Evolutionary conservation across 1,140 invertebrate species (phyloP).

Genomic region (Formica exsecta): DNA sequence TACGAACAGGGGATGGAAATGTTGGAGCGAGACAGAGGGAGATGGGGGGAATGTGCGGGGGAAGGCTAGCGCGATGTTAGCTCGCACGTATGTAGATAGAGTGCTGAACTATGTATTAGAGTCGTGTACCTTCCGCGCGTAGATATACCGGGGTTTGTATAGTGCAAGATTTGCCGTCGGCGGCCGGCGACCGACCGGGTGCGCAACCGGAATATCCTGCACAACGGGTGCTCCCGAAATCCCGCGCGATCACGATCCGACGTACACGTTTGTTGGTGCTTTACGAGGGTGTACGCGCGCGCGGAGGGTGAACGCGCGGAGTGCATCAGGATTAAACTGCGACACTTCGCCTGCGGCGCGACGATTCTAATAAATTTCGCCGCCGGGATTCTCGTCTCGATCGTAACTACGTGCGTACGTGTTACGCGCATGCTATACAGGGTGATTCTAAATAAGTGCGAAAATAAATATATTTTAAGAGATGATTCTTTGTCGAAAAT

Average conservation of each 20-base stretch:
- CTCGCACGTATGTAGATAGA: slow-evolving; percentile 82
- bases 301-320: slow-evolving; percentile 8
- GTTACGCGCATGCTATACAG: background rate
- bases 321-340: slow-evolving; percentile 64
- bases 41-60: slow-evolving; percentile 57
- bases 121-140: slow-evolving; percentile 78
- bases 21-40: background rate
- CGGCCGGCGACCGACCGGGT: slow-evolving; percentile 66
- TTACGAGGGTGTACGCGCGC: slow-evolving; percentile 42
- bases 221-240: slow-evolving; percentile 75
- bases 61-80: slow-evolving; percentile 82
- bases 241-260: slow-evolving; percentile 37
- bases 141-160: slow-evolving; percentile 81
- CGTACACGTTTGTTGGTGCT: slow-evolving; percentile 25
- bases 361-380: slow-evolving; percentile 61
- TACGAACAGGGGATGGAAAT: slow-evolving; percentile 72
- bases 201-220: slow-evolving; percentile 70
- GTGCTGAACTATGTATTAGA: slow-evolving; percentile 85
- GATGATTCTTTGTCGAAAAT: no score
- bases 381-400: slow-evolving; percentile 53
- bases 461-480: no score
- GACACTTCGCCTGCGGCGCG: slow-evolving; percentile 31
- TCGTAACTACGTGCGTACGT: slow-evolving; percentile 18
- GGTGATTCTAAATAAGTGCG: no score
- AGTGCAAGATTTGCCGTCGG: slow-evolving; percentile 81